Base-by-base conservation (phyloP, 2,888 invertebrate species). In the Agriopis marginaria region DNA sequence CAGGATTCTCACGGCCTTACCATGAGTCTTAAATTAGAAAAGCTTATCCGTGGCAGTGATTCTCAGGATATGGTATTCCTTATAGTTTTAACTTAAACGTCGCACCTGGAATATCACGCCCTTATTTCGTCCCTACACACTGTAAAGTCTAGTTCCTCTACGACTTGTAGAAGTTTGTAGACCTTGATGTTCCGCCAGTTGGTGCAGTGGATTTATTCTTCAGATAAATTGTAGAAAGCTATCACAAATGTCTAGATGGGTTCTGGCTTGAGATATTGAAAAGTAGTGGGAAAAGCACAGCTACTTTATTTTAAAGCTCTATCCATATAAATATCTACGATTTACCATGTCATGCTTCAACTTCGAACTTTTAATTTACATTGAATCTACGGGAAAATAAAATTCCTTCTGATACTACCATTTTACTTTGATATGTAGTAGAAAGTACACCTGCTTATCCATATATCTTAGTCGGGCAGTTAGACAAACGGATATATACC, bases 171-270 rank as follows among this genome's bases (percentile, higher is more conserved):
- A 32, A 23, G 17, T 1, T 3, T 45, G 23, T 12, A 55, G 45
- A 55, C 49, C 49, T 54, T 63, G 40, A 40, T 49, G 63, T 55
- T 55, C 55, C 11, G 14, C 55, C 17, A 23, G 14, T 53, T 54
- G 56, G 47, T 54, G 54, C 10, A 54, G 14, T n/a, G 50, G 49
- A 64, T 64, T 68, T 69, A 69, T 69, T 56, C 45, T 42, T 45
- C 53, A 62, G 55, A 62, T 66, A 70, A 70, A 61, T 23, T 63
- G 71, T 78, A 75, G 74, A 74, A 76, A 75, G n/a, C 71, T 76
- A 23, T 60, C 54, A 47, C 55, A 54, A 60, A 45, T 12, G 12
- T 14, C 42, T 49, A 55, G 53, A 66, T 23, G 17, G 17, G 17
- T 23, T 23, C 17, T 23, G 1, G 17, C 17, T 23, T 23, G 17